Evolutionary conservation across 2,888 invertebrate species (phyloP).

Genomic region (Dermolepida albohirtum): DNA sequence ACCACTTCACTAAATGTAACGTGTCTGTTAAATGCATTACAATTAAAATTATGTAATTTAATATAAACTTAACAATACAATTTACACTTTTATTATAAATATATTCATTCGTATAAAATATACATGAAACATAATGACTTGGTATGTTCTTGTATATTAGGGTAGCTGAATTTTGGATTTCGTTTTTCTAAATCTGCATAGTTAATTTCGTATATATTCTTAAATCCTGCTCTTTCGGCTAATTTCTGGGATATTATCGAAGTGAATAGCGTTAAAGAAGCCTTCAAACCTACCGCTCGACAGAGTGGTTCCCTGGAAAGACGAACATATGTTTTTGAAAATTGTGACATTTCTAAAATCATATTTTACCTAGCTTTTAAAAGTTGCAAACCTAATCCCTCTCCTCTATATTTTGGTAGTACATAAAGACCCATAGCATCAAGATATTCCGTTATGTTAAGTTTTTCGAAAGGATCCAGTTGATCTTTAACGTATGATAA

Average conservation of each 20-base stretch:
- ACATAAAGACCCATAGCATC: slow-evolving; percentile 59
- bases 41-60: too few species aligned
- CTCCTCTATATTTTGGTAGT: slow-evolving; percentile 56
- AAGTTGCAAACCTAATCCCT: slow-evolving; percentile 52
- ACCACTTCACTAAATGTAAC: too few species aligned
- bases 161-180: slow-evolving; percentile 45
- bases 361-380: slow-evolving; percentile 49
- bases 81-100: too few species aligned
- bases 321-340: too few species aligned
- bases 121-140: slow-evolving; percentile 43
- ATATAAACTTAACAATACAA: too few species aligned
- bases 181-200: slow-evolving; percentile 66
- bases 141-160: slow-evolving; percentile 47
- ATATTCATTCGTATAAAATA: slow-evolving; percentile 30
- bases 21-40: too few species aligned
- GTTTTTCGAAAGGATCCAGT: slow-evolving; percentile 50
- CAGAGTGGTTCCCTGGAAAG: slow-evolving; percentile 66
- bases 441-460: slow-evolving; percentile 55
- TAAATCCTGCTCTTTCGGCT: slow-evolving; percentile 67
- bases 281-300: slow-evolving; percentile 66
- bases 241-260: slow-evolving; percentile 68
- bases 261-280: slow-evolving; percentile 69
- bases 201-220: slow-evolving; percentile 63
- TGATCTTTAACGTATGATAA: slow-evolving; percentile 45
- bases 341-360: neutral